Base-by-base conservation (phyloP, 1,140 invertebrate species). In the Panulirus ornatus region DNA sequence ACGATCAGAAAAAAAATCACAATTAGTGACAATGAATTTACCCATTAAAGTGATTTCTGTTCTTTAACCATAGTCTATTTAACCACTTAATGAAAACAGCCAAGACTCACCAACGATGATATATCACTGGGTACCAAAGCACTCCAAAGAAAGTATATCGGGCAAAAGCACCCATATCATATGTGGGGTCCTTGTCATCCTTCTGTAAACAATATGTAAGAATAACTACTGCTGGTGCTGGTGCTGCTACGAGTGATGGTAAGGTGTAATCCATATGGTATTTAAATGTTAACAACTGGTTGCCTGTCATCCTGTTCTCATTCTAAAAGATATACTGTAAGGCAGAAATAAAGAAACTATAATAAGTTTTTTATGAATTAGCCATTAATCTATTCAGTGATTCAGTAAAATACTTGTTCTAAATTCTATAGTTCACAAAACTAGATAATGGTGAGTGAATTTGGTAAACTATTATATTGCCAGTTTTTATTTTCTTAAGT, bases 71-170 rank as follows among this genome's bases (percentile, higher is more conserved):
- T 66, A 66, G 22, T 66, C 6, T 27, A 66, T 8, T 19, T 66
- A 22, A 34, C 6, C 22, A n/a, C 5, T n/a, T 19, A 66, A 27
- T 22, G 5, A 19, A 8, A 66, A n/a, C 3, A 34, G 63, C 42
- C 34, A 38, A 44, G 3, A 54, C 73, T 86, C 66, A 86, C 84
- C 84, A 86, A 19, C 76, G n/a, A 76, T 86, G 70, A 22, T 86
- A 86, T 22, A 47, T 34, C 44, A 86, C 51, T 36, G 84, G 84
- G 30, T 86, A 86, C 84, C 84, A 86, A 0, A 75, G 8, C 16
- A 86, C 42, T 1, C 84, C 84, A 38, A 44, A 86, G 36, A 86
- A 86, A 34, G 71, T 54, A 70, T 86, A 86, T 16, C 71, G 66
- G 6, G 36, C 44, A 36, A 86, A 86, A 54, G 84, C 40, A 16